Conservation (phyloP, 2,888 invertebrate genomes). For the Zelleria hepariella region DNA sequence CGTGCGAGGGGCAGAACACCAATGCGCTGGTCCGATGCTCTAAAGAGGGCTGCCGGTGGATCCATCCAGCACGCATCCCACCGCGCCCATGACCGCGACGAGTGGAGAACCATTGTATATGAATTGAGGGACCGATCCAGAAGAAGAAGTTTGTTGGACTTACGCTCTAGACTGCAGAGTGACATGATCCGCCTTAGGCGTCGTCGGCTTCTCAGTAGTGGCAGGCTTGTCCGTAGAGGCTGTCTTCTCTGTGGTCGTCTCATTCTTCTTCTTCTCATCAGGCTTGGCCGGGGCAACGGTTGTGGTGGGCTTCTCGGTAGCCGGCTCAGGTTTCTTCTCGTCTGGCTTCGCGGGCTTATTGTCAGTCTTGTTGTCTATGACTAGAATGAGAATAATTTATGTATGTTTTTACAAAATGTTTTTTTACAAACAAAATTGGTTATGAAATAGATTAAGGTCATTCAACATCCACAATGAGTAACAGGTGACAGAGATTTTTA, state of each 20-base stretch:
- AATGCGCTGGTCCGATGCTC: no score
- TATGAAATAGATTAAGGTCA: background rate
- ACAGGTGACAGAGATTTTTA: no score
- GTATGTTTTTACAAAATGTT: background rate
- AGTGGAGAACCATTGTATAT: background rate
- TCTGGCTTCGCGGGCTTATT: background rate
- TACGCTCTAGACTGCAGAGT: slow-evolving; percentile 41
- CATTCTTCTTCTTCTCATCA: background rate
- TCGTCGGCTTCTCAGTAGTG: background rate
- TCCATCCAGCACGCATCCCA: no score
- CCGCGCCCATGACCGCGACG: no score
- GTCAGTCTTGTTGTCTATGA: slow-evolving; percentile 1
- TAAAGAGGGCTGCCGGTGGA: no score
- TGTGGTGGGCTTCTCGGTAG: background rate
- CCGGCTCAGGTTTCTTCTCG: background rate
- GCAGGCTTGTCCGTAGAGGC: background rate
- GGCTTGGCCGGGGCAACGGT: background rate
- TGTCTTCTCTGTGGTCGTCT: background rate
- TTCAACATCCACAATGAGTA: no score
- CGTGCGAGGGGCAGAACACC: no score
- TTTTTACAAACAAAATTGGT: background rate
- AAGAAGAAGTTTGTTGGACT: slow-evolving; percentile 11
- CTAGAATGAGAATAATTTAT: background rate
- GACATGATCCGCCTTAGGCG: slow-evolving; percentile 11
- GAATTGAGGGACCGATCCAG: background rate